phyloP scores from a whole-genome alignment of 2,888 invertebrate species.

The Apotomis betuletana region DNA sequence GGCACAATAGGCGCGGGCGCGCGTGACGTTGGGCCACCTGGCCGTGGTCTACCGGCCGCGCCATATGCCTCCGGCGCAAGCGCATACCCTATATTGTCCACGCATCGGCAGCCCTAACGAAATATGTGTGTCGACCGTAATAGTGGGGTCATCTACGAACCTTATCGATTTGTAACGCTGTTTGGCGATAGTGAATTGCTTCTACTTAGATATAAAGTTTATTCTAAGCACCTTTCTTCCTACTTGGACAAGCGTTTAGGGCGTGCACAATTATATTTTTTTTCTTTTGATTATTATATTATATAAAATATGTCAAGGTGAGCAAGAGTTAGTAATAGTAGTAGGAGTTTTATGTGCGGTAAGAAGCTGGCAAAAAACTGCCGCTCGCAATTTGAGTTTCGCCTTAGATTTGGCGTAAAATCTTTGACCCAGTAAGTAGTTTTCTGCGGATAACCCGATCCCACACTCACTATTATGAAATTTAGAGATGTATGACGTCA shows the following conservation, averaged over 20 bases:
- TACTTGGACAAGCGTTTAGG: not conserved
- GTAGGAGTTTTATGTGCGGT: too few species aligned
- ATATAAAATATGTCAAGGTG: too few species aligned
- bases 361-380: too few species aligned
- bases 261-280: not conserved
- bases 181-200: slow-evolving; percentile 13
- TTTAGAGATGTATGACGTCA: slow-evolving; percentile 15
- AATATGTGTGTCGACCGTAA: slow-evolving; percentile 37
- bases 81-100: slow-evolving; percentile 44
- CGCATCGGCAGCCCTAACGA: slow-evolving; percentile 49
- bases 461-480: slow-evolving; percentile 4
- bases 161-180: slow-evolving; percentile 10
- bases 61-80: slow-evolving; percentile 71
- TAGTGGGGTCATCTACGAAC: slow-evolving; percentile 23
- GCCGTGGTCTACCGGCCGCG: slow-evolving; percentile 75
- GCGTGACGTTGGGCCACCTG: slow-evolving; percentile 80
- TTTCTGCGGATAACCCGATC: too few species aligned
- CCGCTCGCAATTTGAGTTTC: too few species aligned
- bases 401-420: too few species aligned
- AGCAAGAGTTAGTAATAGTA: too few species aligned
- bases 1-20: slow-evolving; percentile 80
- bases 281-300: too few species aligned
- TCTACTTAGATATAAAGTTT: not conserved
- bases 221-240: not conserved
- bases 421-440: too few species aligned